These are phyloP conservation scores for Carettochelys insculpta DNA, from an alignment of 2,113 vertebrate species.

Conservation along the genomic window DNA sequence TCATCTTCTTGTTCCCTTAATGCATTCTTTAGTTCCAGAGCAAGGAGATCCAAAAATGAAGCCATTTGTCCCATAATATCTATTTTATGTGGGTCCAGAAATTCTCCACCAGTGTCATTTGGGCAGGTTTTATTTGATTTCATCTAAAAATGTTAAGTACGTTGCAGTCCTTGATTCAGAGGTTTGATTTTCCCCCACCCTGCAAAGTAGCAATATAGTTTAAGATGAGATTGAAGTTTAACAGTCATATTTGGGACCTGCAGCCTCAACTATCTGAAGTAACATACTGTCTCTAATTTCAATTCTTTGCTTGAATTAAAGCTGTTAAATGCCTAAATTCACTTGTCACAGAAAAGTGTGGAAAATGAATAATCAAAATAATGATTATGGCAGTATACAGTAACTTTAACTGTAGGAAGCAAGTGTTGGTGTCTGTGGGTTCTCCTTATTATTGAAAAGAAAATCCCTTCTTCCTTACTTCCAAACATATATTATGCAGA, in stretches of 20 bases:
- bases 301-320: slow-evolving; percentile 8
- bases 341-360: fast-evolving
- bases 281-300: background rate
- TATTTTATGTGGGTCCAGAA: slow-evolving; percentile 1
- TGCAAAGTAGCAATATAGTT: background rate
- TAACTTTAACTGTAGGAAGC: background rate
- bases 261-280: background rate
- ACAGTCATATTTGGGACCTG: background rate
- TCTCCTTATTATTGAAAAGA: background rate
- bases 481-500: background rate
- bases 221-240: background rate
- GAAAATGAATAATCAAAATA: background rate
- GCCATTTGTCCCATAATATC: background rate
- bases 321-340: background rate
- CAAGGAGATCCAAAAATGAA: background rate
- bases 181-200: background rate
- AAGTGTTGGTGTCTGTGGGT: background rate
- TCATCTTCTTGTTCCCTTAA: background rate
- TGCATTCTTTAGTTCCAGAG: background rate
- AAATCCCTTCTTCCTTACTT: background rate
- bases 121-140: slow-evolving; percentile 51
- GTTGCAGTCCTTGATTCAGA: background rate
- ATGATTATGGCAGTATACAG: background rate
- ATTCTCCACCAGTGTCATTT: background rate
- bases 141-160: slow-evolving; percentile 16